These are phyloP conservation scores for Motacilla tschutschensis DNA, from an alignment of 2,113 vertebrate genomes.

Conservation along the genomic window DNA sequence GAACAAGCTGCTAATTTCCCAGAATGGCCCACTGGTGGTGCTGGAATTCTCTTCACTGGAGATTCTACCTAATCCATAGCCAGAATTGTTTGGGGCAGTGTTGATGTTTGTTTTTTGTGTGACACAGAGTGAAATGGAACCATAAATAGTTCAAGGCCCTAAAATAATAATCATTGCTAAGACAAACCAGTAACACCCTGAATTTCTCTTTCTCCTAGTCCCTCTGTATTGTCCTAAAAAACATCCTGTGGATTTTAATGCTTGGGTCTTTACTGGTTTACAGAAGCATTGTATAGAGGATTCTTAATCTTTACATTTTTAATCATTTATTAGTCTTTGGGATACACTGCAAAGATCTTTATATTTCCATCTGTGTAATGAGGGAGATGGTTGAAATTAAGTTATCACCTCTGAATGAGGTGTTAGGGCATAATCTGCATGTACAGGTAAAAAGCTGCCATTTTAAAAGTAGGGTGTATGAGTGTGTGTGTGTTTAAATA, in stretches of 20 bases:
- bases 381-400: not conserved
- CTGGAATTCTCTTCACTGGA: not conserved
- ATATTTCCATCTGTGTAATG: not conserved
- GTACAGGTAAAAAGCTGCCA: not conserved
- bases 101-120: not conserved
- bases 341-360: not conserved
- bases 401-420: not conserved
- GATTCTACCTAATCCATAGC: not conserved
- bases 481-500: too few species aligned
- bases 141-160: not conserved
- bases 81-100: not conserved
- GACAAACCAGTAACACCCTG: not conserved
- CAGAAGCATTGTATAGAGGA: not conserved
- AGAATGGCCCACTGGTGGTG: not conserved
- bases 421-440: not conserved
- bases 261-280: not conserved
- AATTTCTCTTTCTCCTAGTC: not conserved
- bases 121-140: not conserved
- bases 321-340: not conserved
- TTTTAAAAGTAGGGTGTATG: not conserved
- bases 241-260: not conserved
- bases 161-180: not conserved
- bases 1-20: not conserved
- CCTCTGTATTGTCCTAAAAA: not conserved
- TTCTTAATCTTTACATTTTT: not conserved